Conservation (phyloP, 2,113 vertebrate species). For the Serranochromis macrocephalus region DNA sequence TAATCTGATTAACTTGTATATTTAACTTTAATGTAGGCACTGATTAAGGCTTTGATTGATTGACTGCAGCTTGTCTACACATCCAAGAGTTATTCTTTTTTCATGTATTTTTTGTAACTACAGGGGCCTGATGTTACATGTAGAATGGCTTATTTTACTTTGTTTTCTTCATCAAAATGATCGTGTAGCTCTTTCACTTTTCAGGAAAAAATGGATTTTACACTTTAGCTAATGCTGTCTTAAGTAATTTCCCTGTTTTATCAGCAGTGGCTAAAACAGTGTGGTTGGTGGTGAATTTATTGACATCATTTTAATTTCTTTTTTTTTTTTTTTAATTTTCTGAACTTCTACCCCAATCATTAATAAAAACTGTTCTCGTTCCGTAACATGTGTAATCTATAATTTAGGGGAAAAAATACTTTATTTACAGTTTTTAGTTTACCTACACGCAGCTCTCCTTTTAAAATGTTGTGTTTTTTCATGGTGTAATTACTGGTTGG, state of each 20-base stretch:
- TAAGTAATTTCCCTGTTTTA: not conserved
- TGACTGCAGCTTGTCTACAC: not conserved
- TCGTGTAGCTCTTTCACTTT: not conserved
- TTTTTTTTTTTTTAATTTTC: not conserved
- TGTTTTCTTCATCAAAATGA: not conserved
- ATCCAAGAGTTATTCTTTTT: not conserved
- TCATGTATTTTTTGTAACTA: not conserved
- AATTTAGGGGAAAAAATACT: not conserved
- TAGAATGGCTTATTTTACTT: rapidly evolving
- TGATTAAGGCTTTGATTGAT: not conserved
- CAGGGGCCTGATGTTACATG: not conserved
- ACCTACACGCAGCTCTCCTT: not conserved
- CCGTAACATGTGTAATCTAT: rapidly evolving
- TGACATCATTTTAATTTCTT: rapidly evolving
- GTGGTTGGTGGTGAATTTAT: not conserved
- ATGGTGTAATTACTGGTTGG: rapidly evolving
- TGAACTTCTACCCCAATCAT: not conserved
- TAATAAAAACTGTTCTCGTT: not conserved
- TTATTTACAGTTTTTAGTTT: not conserved
- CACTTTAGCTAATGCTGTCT: not conserved
- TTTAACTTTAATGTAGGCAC: not conserved
- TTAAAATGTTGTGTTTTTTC: not conserved
- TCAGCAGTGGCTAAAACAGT: not conserved
- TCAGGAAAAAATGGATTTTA: rapidly evolving
- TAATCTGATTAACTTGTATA: not conserved